Evolutionary conservation across 2,888 invertebrate species (phyloP), one percentile per base, ranked within the genome.

Genomic region (Pachycephus smyrnensis): DNA sequence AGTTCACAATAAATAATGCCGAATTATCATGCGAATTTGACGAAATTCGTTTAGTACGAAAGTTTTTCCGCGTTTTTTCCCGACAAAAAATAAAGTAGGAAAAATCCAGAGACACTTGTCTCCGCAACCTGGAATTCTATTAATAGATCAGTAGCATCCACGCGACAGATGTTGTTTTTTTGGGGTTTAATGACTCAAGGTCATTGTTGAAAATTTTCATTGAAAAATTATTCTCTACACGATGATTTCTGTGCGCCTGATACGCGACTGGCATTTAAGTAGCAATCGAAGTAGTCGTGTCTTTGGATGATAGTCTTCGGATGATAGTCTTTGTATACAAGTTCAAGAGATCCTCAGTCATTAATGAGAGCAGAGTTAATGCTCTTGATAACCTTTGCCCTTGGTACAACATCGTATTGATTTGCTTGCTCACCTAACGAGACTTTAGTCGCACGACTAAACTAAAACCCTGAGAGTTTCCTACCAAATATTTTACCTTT

Each of bases 371-470:
- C 32, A n/a, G 74, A 36, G 74, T 74, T 32, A 74, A 74, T 74
- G 23, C 23, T 74, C 36, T 11, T 1, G 23, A 23, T 74, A 74
- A 23, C 36, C 74, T 9, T 76, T 80, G 35, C 36, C 75, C 73
- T 80, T 55, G 69, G 69, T 68, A 73, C 30, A 40, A 15, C 73
- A 35, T 80, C 68, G 35, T 30, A 80, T 75, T 86, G 74, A 74
- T 74, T 74, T 33, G 15, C 36, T 33, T 15, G 9, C 36, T 74
- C n/a, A 37, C 33, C 23, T 33, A 37, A 23, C 23, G n/a, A 31
- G n/a, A n/a, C n/a, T 23, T 74, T 33, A 12, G 11, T 11, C 23
- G 12, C 31, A 15, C 71, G 12, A 71, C 1, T 15, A n/a, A 33
- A 23, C n/a, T 71, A 30, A 71, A 71, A 71, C 12, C 6, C n/a